Conservation (phyloP, 2,888 invertebrate genomes). For the Drosophila anomalata region DNA sequence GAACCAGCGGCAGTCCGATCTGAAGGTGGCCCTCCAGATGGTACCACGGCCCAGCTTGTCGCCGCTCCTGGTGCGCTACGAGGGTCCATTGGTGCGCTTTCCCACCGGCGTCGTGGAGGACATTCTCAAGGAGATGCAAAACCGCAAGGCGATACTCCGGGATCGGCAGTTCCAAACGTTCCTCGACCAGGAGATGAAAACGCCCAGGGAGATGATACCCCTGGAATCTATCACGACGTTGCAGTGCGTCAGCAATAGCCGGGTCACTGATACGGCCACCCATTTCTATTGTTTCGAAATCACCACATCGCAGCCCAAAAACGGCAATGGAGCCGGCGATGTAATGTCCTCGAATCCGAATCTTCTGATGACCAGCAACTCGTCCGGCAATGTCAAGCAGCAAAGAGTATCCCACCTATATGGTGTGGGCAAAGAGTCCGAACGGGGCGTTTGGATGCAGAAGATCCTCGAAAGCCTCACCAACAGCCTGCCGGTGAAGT, state of each 20-base stretch:
- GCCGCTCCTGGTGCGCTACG: constrained; percentile 81
- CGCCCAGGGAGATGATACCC: constrained; percentile 88
- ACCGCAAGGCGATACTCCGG: constrained; percentile 89
- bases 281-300: constrained; percentile 84
- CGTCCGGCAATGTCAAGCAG: constrained; percentile 82
- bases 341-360: constrained; percentile 81
- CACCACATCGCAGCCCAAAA: constrained; percentile 82
- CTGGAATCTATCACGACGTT: constrained; percentile 86
- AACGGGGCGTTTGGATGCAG: constrained; percentile 89
- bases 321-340: constrained; percentile 45
- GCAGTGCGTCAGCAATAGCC: constrained; percentile 83
- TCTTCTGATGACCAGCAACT: constrained; percentile 79
- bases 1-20: constrained; percentile 68
- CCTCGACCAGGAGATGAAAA: constrained; percentile 88
- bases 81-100: constrained; percentile 83
- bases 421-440: constrained; percentile 84
- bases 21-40: constrained; percentile 82
- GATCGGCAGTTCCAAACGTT: constrained; percentile 90
- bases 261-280: constrained; percentile 84
- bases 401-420: constrained; percentile 82
- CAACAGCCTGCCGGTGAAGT: constrained; percentile 87
- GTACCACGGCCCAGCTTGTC: constrained; percentile 82
- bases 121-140: constrained; percentile 90
- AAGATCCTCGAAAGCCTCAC: constrained; percentile 90
- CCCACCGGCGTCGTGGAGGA: constrained; percentile 88